phyloP scores from a whole-genome alignment of 1,140 invertebrate species.

The Atopsyche davidsoni region DNA sequence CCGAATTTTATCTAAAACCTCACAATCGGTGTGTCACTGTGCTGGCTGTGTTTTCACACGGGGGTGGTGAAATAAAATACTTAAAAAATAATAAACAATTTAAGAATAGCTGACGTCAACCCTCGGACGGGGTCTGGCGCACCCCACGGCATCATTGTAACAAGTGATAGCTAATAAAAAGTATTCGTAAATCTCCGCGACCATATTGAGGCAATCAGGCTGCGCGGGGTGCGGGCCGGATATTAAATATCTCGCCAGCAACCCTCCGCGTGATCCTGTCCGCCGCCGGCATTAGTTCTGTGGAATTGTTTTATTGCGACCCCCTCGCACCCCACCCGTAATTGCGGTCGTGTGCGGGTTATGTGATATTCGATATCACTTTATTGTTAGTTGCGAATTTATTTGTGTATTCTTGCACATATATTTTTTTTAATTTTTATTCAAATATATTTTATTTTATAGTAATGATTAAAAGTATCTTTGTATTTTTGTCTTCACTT shows the following conservation, averaged over 20 bases:
- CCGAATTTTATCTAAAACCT: too few species aligned
- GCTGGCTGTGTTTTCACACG: too few species aligned
- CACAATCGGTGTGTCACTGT: too few species aligned
- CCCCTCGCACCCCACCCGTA: too few species aligned
- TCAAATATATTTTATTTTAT: too few species aligned
- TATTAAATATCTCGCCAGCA: constrained; percentile 9
- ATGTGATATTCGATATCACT: too few species aligned
- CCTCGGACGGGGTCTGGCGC: background rate
- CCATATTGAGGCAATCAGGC: constrained; percentile 29
- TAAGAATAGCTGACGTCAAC: too few species aligned
- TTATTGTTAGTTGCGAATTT: constrained; percentile 1
- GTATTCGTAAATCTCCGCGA: constrained; percentile 25
- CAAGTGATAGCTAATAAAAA: constrained; percentile 27
- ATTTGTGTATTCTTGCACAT: background rate
- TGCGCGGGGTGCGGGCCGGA: background rate
- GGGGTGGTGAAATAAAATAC: too few species aligned
- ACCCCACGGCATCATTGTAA: constrained; percentile 6
- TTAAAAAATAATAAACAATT: too few species aligned
- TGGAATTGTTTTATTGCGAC: background rate
- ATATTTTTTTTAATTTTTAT: background rate
- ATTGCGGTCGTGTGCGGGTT: too few species aligned
- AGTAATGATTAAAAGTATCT: too few species aligned
- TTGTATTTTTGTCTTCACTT: too few species aligned
- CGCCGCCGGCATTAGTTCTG: background rate
- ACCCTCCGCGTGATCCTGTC: background rate